phyloP scores from a whole-genome alignment of 2,113 vertebrate species.

The Hemibagrus wyckioides region DNA sequence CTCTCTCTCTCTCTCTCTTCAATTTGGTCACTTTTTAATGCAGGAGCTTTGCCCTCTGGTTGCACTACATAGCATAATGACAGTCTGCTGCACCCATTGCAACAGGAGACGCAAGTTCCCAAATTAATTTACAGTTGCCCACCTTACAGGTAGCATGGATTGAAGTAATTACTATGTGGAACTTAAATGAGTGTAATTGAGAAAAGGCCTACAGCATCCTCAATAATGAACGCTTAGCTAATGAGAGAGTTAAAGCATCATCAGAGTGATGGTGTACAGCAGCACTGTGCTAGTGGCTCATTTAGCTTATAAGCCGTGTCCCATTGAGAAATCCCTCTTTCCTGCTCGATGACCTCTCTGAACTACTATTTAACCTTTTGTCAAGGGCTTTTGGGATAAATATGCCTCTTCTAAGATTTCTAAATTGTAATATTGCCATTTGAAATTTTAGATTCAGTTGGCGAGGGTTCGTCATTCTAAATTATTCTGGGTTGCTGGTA shows the following conservation, averaged over 20 bases:
- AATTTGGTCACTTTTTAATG: slow-evolving; percentile 67
- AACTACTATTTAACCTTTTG: slow-evolving; percentile 21
- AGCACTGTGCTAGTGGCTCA: slow-evolving; percentile 17
- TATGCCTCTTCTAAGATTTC: slow-evolving; percentile 14
- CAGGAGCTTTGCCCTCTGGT: slow-evolving; percentile 69
- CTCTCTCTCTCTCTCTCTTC: slow-evolving; percentile 5
- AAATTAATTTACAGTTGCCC: slow-evolving; percentile 79
- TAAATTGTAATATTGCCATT: neutral
- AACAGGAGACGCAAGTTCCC: slow-evolving; percentile 71
- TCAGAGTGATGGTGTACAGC: slow-evolving; percentile 64
- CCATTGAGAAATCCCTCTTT: slow-evolving; percentile 60
- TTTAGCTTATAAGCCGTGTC: slow-evolving; percentile 52
- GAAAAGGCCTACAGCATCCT: slow-evolving; percentile 76
- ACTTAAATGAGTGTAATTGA: slow-evolving; percentile 78
- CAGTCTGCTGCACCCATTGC: slow-evolving; percentile 67
- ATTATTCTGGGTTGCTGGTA: slow-evolving; percentile 52
- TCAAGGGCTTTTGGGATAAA: slow-evolving; percentile 35
- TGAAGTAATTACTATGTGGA: slow-evolving; percentile 78
- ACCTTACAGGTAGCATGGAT: slow-evolving; percentile 80
- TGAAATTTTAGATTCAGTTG: slow-evolving; percentile 23
- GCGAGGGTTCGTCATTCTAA: slow-evolving; percentile 28
- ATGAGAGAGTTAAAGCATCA: slow-evolving; percentile 69
- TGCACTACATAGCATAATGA: slow-evolving; percentile 62
- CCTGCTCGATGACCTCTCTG: slow-evolving; percentile 23
- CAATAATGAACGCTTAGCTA: slow-evolving; percentile 74